These are phyloP conservation scores for Idaea dimidiata DNA, from an alignment of 2,888 invertebrate species.

Conservation along the genomic window DNA sequence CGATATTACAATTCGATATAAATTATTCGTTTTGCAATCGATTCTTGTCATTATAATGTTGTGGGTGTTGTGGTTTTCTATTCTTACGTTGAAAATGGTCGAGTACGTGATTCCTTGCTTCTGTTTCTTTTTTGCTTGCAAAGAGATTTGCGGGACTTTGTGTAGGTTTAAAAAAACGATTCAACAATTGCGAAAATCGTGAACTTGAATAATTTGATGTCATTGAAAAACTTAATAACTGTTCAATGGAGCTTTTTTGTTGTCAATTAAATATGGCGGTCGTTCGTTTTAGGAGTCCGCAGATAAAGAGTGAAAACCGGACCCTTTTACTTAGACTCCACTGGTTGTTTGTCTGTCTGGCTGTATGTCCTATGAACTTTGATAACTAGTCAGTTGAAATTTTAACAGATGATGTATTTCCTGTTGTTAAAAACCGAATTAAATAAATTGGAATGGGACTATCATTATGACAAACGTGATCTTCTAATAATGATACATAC, in stretches of 20 bases:
- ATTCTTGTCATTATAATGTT: slow-evolving; percentile 65
- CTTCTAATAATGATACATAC: too few relatives aligned
- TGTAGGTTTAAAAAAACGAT: slow-evolving; percentile 44
- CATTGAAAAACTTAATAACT: not conserved
- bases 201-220: not conserved
- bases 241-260: slow-evolving; percentile 2
- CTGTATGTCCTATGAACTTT: not conserved
- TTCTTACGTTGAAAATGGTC: slow-evolving; percentile 55
- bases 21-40: slow-evolving; percentile 75
- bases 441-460: too few relatives aligned
- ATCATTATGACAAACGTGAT: too few relatives aligned
- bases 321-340: too few relatives aligned
- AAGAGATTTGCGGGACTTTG: slow-evolving; percentile 63
- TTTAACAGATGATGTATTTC: not conserved
- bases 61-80: slow-evolving; percentile 74
- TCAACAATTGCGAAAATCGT: not conserved
- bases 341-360: too few relatives aligned
- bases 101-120: slow-evolving; percentile 70
- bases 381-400: not conserved
- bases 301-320: too few relatives aligned
- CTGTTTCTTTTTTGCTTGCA: slow-evolving; percentile 47
- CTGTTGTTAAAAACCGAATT: not conserved
- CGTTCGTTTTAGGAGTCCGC: not conserved
- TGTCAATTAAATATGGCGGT: not conserved
- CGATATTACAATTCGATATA: slow-evolving; percentile 66